Evolutionary conservation across 2,888 invertebrate species (phyloP).

Genomic region (Torymus tubicola): DNA sequence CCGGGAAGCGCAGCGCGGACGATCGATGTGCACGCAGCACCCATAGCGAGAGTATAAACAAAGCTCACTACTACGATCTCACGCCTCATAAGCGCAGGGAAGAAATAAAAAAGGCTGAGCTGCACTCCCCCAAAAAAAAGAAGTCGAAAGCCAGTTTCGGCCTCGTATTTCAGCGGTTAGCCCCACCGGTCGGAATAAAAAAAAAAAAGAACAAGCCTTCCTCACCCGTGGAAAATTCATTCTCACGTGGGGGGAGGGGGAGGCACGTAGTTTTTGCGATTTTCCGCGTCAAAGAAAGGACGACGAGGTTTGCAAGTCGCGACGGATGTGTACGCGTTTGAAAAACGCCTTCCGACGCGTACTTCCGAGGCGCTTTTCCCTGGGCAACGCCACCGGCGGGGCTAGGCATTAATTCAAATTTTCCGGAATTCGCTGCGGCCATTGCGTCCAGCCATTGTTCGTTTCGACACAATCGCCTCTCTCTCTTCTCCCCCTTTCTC

Average conservation of each 20-base stretch:
- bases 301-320: neutral
- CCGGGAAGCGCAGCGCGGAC: too few species aligned
- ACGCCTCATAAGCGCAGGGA: slow-evolving; percentile 41
- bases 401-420: slow-evolving; percentile 54
- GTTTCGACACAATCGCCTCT: slow-evolving; percentile 50
- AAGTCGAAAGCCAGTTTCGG: neutral
- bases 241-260: too few species aligned
- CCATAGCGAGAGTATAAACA: slow-evolving; percentile 9
- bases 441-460: slow-evolving; percentile 40
- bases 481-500: neutral
- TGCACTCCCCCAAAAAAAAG: slow-evolving; percentile 11
- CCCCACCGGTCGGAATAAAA: slow-evolving; percentile 28
- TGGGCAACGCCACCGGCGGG: neutral
- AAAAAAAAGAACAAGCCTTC: neutral
- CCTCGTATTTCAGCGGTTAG: slow-evolving; percentile 51
- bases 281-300: slow-evolving; percentile 11
- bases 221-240: slow-evolving; percentile 7
- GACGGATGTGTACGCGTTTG: slow-evolving; percentile 52
- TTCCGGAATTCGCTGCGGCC: slow-evolving; percentile 47
- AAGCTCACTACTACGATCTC: neutral
- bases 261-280: neutral
- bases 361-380: too few species aligned
- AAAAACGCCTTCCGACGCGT: slow-evolving; percentile 56
- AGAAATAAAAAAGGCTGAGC: neutral
- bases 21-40: too few species aligned